Evolutionary conservation across 2,113 vertebrate genomes (phyloP).

Genomic region (Phoxinus phoxinus): DNA sequence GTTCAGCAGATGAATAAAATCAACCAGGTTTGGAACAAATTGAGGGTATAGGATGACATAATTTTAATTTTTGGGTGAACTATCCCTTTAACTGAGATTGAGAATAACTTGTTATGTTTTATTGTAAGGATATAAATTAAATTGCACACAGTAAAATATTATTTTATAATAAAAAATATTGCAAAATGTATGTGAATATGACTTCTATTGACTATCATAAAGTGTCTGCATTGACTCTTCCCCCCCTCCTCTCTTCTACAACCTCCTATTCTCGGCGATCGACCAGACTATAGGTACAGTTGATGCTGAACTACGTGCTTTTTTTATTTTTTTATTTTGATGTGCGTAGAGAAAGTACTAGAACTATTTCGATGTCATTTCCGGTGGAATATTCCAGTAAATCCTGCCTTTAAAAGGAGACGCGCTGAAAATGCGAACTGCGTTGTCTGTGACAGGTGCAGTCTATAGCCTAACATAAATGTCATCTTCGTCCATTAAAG

Average conservation of each 20-base stretch:
- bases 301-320: neutral
- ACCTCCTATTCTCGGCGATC: neutral
- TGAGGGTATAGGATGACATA: no score
- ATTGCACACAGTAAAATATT: neutral
- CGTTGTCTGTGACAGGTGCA: constrained; percentile 35
- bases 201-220: neutral
- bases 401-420: constrained; percentile 68
- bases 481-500: neutral
- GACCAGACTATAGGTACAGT: neutral
- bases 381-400: constrained; percentile 78
- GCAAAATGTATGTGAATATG: neutral
- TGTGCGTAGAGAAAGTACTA: constrained; percentile 49
- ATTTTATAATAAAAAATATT: neutral
- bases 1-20: no score
- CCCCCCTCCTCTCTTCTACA: neutral
- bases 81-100: no score
- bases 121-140: neutral
- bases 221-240: neutral
- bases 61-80: no score
- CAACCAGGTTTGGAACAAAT: no score
- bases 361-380: constrained; percentile 66
- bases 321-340: constrained; percentile 25
- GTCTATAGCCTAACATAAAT: neutral
- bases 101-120: neutral
- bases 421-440: constrained; percentile 35